Conservation (phyloP, 2,888 invertebrate genomes). For the Drosophila mimetica region DNA sequence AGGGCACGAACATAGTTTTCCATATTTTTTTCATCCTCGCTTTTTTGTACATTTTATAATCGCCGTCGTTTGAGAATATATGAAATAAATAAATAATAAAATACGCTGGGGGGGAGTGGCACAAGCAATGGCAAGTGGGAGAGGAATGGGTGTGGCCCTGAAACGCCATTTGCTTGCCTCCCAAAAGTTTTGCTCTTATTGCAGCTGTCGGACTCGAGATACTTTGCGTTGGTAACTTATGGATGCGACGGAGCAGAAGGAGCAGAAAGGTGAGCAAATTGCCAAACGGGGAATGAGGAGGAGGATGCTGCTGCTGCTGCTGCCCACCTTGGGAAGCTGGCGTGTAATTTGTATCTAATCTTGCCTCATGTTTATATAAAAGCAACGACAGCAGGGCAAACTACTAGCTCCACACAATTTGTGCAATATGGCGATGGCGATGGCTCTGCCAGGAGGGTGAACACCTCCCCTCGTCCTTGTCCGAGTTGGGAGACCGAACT, state of each 20-base stretch:
- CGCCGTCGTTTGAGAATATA: slow-evolving; percentile 62
- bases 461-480: slow-evolving; percentile 21
- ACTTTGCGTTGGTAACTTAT: slow-evolving; percentile 74
- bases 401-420: slow-evolving; percentile 56
- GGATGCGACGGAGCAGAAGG: slow-evolving; percentile 56
- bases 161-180: slow-evolving; percentile 46
- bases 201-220: slow-evolving; percentile 61
- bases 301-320: slow-evolving; percentile 24
- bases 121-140: slow-evolving; percentile 1
- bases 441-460: slow-evolving; percentile 33
- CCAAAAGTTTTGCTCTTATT: slow-evolving; percentile 73
- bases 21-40: slow-evolving; percentile 24
- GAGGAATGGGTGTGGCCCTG: slow-evolving; percentile 55
- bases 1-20: slow-evolving; percentile 48
- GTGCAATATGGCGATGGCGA: slow-evolving; percentile 78
- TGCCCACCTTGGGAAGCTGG: slow-evolving; percentile 74
- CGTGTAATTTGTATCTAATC: slow-evolving; percentile 80
- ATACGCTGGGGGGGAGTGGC: slow-evolving; percentile 50
- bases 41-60: slow-evolving; percentile 63
- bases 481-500: slow-evolving; percentile 5
- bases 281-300: slow-evolving; percentile 30
- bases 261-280: slow-evolving; percentile 64
- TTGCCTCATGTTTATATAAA: slow-evolving; percentile 80
- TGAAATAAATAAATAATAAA: slow-evolving; percentile 76
- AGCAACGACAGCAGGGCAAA: slow-evolving; percentile 57